Evolutionary conservation across 2,797 vertebrate species (phyloP).

Genomic region (Enteromius treurensis): DNA sequence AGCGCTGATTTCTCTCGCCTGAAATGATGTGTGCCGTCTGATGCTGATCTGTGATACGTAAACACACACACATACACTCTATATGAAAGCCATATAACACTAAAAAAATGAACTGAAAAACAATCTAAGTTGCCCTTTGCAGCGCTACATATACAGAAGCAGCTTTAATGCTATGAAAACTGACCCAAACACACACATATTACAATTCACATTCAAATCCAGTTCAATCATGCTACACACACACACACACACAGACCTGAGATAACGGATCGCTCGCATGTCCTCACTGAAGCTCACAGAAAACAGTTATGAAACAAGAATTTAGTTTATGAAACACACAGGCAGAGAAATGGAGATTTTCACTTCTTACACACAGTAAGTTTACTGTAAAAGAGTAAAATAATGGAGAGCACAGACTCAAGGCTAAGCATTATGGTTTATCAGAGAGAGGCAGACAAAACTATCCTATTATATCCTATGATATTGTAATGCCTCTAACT

Average conservation of each 20-base stretch:
- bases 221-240: background rate
- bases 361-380: conserved; percentile 10
- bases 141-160: background rate
- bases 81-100: background rate
- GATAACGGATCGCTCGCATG: background rate
- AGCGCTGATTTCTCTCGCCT: conserved; percentile 74
- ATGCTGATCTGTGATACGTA: conserved; percentile 68
- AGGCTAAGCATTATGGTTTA: background rate
- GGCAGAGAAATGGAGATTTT: conserved; percentile 25
- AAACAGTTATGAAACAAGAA: conserved; percentile 34
- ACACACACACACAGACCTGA: conserved; percentile 21
- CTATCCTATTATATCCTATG: background rate
- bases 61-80: conserved; percentile 20
- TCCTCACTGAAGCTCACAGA: conserved; percentile 15
- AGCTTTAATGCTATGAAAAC: background rate
- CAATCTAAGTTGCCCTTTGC: background rate
- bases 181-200: background rate
- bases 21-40: conserved; percentile 62
- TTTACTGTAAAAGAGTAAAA: background rate
- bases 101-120: background rate
- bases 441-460: background rate
- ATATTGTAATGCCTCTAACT: background rate
- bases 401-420: background rate
- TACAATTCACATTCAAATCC: background rate
- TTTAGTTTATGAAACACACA: conserved; percentile 26